phyloP scores from a whole-genome alignment of 2,797 vertebrate genomes.

The Odontamblyopus lacepedii region DNA sequence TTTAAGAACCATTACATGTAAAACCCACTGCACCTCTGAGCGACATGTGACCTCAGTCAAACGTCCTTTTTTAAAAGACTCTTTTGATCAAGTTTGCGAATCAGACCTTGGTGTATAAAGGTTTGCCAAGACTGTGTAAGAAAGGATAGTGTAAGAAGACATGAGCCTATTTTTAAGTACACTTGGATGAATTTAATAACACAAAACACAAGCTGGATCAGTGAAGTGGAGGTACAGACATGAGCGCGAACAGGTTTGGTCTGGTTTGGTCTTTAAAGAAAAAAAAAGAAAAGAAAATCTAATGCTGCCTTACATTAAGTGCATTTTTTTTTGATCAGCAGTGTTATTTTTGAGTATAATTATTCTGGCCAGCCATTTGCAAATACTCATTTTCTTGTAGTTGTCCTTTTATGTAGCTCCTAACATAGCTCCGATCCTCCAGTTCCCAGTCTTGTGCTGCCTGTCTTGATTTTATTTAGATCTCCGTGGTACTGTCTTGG shows the following conservation, averaged over 20 bases:
- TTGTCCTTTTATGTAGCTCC: too few species aligned
- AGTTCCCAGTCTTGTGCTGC: neutral
- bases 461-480: constrained; percentile 18
- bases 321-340: too few species aligned
- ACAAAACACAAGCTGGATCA: neutral
- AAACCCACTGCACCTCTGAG: neutral
- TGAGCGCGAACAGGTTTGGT: neutral
- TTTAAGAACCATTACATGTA: constrained; percentile 17
- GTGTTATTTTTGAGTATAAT: too few species aligned
- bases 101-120: neutral
- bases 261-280: neutral
- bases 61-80: neutral
- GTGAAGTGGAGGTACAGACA: neutral
- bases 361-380: too few species aligned
- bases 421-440: neutral
- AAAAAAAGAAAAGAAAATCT: too few species aligned
- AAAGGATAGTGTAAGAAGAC: constrained; percentile 16
- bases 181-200: neutral
- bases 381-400: too few species aligned
- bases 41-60: neutral
- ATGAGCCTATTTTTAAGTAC: neutral
- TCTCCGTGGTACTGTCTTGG: constrained; percentile 4
- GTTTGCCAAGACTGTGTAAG: neutral
- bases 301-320: too few species aligned
- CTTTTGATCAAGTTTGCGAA: constrained; percentile 15